A percentile compares a stretch with the other conserved stretches of the same genome.
Evolutionary conservation across 2,888 invertebrate species (phyloP).

Genomic region (Noctua pronuba): DNA sequence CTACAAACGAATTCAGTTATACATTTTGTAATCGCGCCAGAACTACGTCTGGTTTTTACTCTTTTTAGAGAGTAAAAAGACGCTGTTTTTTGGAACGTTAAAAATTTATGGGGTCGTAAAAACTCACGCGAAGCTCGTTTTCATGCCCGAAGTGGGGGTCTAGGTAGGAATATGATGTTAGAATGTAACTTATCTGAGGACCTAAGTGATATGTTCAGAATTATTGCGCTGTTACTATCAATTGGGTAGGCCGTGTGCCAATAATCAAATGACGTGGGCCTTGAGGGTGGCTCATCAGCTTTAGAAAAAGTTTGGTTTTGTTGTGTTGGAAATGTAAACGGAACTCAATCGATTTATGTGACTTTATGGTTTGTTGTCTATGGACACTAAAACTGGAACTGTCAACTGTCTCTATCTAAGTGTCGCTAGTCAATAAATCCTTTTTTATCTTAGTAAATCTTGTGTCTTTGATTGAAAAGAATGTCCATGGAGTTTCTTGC

Average conservation of each 20-base stretch:
- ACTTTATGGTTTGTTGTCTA: too few species aligned
- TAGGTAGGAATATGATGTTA: constrained; percentile 81
- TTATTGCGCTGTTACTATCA: constrained; percentile 55
- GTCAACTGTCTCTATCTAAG: too few species aligned
- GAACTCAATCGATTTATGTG: too few species aligned
- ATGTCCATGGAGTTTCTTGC: too few species aligned
- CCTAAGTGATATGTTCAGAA: constrained; percentile 68
- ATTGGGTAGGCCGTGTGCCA: constrained; percentile 30
- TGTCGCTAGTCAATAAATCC: too few species aligned
- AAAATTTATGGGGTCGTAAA: constrained; percentile 88
- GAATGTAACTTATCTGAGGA: constrained; percentile 74
- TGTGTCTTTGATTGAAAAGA: too few species aligned
- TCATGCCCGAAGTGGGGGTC: constrained; percentile 75
- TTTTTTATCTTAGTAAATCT: too few species aligned
- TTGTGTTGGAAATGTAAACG: too few species aligned
- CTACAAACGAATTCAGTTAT: constrained; percentile 65
- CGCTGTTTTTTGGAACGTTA: constrained; percentile 85
- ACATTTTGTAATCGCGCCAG: constrained; percentile 74
- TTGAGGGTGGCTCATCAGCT: neutral
- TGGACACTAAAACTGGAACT: too few species aligned
- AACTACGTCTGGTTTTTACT: constrained; percentile 74
- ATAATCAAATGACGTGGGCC: neutral
- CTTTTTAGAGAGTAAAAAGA: constrained; percentile 76
- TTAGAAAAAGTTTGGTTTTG: neutral
- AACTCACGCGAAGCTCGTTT: constrained; percentile 81